Evolutionary conservation across 1,140 invertebrate species (phyloP), one percentile per base, ranked within the genome.

Genomic region (Neuroterus valhalla): DNA sequence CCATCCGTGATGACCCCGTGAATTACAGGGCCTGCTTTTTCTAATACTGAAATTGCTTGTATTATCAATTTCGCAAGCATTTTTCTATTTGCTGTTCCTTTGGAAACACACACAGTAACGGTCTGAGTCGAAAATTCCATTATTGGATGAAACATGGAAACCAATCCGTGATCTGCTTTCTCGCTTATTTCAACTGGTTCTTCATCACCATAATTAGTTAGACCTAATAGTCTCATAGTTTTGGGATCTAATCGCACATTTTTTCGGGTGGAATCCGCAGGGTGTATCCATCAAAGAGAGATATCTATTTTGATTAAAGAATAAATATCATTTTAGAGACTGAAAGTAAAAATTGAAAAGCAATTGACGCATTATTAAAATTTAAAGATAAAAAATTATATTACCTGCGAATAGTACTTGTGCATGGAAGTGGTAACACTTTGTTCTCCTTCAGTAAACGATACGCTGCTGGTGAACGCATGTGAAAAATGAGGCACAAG

Each of bases 1-100:
- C 75, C 71, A 74, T 79, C 74, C 12, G 72, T 74, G 23, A 78
- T 42, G 14, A 80, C 26, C 17, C 78, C 80, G 55, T 82, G 78
- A 31, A 80, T 78, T 72, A 70, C 66, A 0, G 67, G 50, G 17
- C 81, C 81, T 71, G 55, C 69, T 26, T 80, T 71, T 67, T 80
- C 78, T 11, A 80, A 52, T n/a, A 31, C 15, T 42, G 66, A n/a
- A 68, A 78, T 81, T 2, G 71, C 73, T 66, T 76, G 73, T 11
- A 81, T 26, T 12, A 81, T 45, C 0, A 76, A 52, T 21, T 76
- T 26, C 1, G 79, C 69, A 19, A 81, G 48, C 10, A 52, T 62
- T 17, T n/a, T 42, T 43, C 79, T 74, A n/a, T 14, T 68, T 4
- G 69, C 70, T 17, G 74, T 66, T 44, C 77, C 75, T 38, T 72